Percentiles rank a stretch among this genome's conserved stretches.
These are phyloP conservation scores for Anguilla megastoma DNA, from an alignment of 2,797 vertebrate genomes.

Conservation along the genomic window DNA sequence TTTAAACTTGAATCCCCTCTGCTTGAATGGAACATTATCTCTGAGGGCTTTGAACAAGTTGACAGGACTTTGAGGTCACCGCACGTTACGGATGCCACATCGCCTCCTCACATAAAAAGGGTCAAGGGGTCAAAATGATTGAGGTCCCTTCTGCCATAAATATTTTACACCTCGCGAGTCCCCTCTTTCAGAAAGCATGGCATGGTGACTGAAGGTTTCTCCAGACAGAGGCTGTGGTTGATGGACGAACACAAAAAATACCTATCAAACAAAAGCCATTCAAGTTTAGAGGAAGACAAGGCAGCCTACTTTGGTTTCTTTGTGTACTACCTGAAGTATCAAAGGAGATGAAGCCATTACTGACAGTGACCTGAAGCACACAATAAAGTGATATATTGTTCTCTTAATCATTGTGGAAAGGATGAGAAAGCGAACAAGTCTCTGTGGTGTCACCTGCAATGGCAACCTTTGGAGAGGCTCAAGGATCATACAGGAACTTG, in stretches of 20 bases:
- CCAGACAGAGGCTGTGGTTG: conserved; percentile 88
- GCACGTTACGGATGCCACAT: conserved; percentile 38
- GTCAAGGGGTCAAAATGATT: conserved; percentile 87
- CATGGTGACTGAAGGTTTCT: conserved; percentile 90
- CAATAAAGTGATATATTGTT: conserved; percentile 91
- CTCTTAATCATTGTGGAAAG: conserved; percentile 82
- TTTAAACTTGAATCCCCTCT: conserved; percentile 12
- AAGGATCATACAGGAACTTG: conserved; percentile 88
- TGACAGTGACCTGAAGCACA: conserved; percentile 87
- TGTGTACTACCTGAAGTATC: conserved; percentile 83
- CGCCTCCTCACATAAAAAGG: conserved; percentile 62
- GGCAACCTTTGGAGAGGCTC: conserved; percentile 75
- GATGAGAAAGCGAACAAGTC: conserved; percentile 76
- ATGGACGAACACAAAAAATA: conserved; percentile 92
- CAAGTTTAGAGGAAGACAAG: conserved; percentile 86
- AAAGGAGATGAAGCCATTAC: conserved; percentile 84
- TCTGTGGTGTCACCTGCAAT: conserved; percentile 68
- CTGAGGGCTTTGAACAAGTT: conserved; percentile 10
- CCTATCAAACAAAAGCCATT: conserved; percentile 83
- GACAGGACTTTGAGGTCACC: conserved; percentile 35
- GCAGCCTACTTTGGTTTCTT: conserved; percentile 90
- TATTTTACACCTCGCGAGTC: conserved; percentile 86
- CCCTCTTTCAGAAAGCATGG: conserved; percentile 81
- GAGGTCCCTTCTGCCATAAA: conserved; percentile 84
- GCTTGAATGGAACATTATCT: conserved; percentile 17